Evolutionary conservation across 2,113 vertebrate genomes (phyloP), one percentile per base, ranked within the genome.

Genomic region (Crotalus viridis): DNA sequence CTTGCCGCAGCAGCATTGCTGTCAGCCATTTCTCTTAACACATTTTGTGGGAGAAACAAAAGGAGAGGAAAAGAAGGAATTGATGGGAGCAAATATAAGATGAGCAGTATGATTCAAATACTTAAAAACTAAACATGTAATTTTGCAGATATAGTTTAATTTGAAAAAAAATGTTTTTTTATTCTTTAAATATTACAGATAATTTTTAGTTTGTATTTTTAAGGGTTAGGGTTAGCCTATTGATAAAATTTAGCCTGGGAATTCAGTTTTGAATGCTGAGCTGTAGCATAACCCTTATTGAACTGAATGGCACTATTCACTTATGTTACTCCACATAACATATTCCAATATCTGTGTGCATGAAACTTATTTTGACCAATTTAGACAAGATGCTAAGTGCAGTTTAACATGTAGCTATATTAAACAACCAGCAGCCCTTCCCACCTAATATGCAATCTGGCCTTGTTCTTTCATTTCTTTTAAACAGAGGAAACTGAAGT

Each of bases 151-250:
- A 3, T 93, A 5, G 39, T 2, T 57, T 89, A 91, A 88, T 86
- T 85, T 46, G 57, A 0, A 91, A 1, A 1, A 4, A 95, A 17
- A 0, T 15, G 74, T 48, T 94, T 94, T 21, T 90, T 95, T 91
- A 94, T 93, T 54, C 93, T 94, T 92, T 92, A 86, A 90, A 88
- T 94, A 54, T n/a, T 69, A 89, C 93, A 46, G 91, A 33, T 92
- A 92, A 95, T 93, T 93, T 94, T 92, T 94, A 56, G 39, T 95
- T 95, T 74, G 56, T 10, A 87, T 22, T 95, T 93, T 85, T 93
- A 92, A 90, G 28, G 26, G 1, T 51, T 51, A 51, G 9, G 48
- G 48, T 51, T 51, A 51, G 48, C 48, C 0, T 93, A 52, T 92
- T 93, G 93, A 95, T 85, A 89, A 9, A 33, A 33, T 69, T 69